Evolutionary conservation across 30 jellyfish, hydroid and myxozoan species (phyloP).

Genomic region (Nemopilema nomurai): DNA sequence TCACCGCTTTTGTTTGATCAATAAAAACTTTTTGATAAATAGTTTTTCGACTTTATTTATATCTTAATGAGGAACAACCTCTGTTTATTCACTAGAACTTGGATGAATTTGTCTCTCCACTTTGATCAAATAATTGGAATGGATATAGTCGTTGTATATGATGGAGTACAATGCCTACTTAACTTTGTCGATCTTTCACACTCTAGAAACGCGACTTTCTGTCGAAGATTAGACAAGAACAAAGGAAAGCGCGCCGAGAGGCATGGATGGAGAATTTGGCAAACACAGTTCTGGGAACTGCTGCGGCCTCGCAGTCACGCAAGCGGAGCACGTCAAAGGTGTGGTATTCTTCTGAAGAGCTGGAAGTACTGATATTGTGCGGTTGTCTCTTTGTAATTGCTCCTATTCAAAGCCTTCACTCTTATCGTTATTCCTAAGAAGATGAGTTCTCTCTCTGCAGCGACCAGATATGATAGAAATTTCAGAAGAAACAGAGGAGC

Average conservation of each 20-base stretch:
- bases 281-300: constrained; percentile 47
- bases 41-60: no score
- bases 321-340: constrained; percentile 59
- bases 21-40: no score
- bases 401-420: neutral
- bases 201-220: constrained; percentile 42
- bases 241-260: constrained; percentile 78
- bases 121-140: no score
- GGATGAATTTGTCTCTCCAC: no score
- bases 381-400: neutral
- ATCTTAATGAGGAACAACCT: no score
- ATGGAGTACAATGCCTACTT: neutral
- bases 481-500: constrained; percentile 66
- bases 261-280: constrained; percentile 86
- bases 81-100: no score
- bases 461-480: constrained; percentile 59
- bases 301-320: constrained; percentile 13
- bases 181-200: neutral
- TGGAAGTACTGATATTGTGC: no score
- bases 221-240: constrained; percentile 70
- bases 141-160: no score
- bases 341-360: neutral
- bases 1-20: no score
- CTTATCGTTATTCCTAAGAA: neutral
- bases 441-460: neutral